Conservation (phyloP, 1,140 invertebrate species). For the Panagrolaimus sp. region DNA sequence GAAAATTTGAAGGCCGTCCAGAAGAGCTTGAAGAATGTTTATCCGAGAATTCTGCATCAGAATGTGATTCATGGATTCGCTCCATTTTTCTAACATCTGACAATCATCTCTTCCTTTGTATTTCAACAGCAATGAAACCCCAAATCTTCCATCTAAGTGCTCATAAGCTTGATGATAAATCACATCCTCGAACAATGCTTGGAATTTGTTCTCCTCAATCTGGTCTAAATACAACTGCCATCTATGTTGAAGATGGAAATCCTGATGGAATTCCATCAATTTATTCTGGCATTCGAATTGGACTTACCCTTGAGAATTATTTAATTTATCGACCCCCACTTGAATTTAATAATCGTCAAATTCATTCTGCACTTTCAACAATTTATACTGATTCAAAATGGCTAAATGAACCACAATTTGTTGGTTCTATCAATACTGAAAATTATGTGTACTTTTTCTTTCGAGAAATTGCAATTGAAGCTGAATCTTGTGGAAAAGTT, state of each 20-base stretch:
- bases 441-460: constrained; percentile 89
- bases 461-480: constrained; percentile 87
- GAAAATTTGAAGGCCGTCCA: constrained; percentile 23
- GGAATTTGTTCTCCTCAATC: constrained; percentile 89
- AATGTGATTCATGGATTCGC: constrained; percentile 37
- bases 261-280: constrained; percentile 78
- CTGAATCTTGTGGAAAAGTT: constrained; percentile 89
- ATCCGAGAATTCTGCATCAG: constrained; percentile 21
- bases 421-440: constrained; percentile 84
- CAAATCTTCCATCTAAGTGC: constrained; percentile 85
- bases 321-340: constrained; percentile 87
- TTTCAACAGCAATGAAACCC: constrained; percentile 82
- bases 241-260: constrained; percentile 85
- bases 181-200: constrained; percentile 76
- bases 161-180: constrained; percentile 64
- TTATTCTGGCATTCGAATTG: constrained; percentile 86
- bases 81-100: constrained; percentile 74
- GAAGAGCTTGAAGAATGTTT: constrained; percentile 49
- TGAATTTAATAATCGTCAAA: constrained; percentile 69
- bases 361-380: constrained; percentile 78
- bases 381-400: constrained; percentile 94
- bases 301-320: constrained; percentile 89
- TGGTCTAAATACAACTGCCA: constrained; percentile 83
- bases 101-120: constrained; percentile 67
- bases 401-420: constrained; percentile 94